These are phyloP conservation scores for Agriopis aurantiaria DNA, from an alignment of 2,888 invertebrate species.

Conservation along the genomic window DNA sequence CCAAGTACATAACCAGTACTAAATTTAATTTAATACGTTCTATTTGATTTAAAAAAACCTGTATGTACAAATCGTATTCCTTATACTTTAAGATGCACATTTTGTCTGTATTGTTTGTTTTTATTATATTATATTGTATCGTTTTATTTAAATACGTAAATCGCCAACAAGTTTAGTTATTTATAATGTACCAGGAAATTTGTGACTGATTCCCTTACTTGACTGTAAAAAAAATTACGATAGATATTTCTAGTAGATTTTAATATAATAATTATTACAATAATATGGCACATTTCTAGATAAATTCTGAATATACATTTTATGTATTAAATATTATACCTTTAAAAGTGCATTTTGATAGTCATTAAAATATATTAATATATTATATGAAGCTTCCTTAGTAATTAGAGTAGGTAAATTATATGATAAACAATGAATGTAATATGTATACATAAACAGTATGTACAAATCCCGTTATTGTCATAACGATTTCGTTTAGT, in stretches of 20 bases:
- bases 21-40: neutral
- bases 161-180: neutral
- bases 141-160: neutral
- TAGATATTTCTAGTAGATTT: neutral
- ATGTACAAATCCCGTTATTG: neutral
- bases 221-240: neutral
- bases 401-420: constrained; percentile 8
- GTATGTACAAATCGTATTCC: constrained; percentile 28
- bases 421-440: neutral
- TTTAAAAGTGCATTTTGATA: constrained; percentile 25
- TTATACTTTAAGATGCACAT: constrained; percentile 2
- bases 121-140: neutral
- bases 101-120: neutral
- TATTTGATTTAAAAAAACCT: constrained; percentile 5
- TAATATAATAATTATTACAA: neutral
- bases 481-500: neutral
- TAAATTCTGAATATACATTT: neutral
- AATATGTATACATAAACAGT: neutral
- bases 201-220: constrained; percentile 1
- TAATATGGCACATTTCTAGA: constrained; percentile 2
- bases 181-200: constrained; percentile 1
- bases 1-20: neutral
- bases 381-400: constrained; percentile 29
- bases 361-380: constrained; percentile 8
- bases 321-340: neutral